Evolutionary conservation across 2,797 vertebrate species (phyloP), one percentile per base, ranked within the genome.

Genomic region (Falco berigora): DNA sequence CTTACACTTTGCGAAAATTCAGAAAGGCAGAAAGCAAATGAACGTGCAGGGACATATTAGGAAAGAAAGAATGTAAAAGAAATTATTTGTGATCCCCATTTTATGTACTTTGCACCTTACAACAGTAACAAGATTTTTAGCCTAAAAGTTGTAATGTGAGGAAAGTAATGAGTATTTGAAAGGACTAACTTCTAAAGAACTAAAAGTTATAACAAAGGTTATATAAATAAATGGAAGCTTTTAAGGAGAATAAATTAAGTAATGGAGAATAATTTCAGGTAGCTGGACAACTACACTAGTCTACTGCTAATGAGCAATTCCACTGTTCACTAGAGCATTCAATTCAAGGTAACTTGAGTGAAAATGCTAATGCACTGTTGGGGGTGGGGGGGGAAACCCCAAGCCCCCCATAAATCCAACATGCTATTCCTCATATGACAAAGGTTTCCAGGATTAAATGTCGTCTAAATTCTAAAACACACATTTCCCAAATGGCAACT

Each of bases 381-480:
- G 38, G 8, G 6, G 30, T 2, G 4, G 8, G 8, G 10, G 20
- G 40, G 4, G 9, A 14, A 38, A 32, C 3, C 1, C 16, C 46
- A 86, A 56, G 6, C 3, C 8, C 2, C 14, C 27, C n/a, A 22
- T 49, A 74, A 94, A 86, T 72, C 36, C 27, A 91, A 14, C 11
- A 22, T 24, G 23, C 7, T 62, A 18, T 64, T 92, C 76, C 52
- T 86, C 53, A 85, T 32, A n/a, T 28, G 25, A 38, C 10, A 4
- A 77, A 81, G 30, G 56, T 56, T 86, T 77, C 56, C 38, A 63
- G 38, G n/a, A 86, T 68, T 53, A 84, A 86, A 88, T n/a, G n/a
- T 21, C 44, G 86, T 20, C 30, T 67, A 67, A 92, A 61, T 69
- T 69, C 15, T 30, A 86, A 80, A 73, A 10, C 46, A 58, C 6